Evolutionary conservation across 1,140 invertebrate species (phyloP), one percentile per base, ranked within the genome.

Genomic region (Bombus cullumanus): DNA sequence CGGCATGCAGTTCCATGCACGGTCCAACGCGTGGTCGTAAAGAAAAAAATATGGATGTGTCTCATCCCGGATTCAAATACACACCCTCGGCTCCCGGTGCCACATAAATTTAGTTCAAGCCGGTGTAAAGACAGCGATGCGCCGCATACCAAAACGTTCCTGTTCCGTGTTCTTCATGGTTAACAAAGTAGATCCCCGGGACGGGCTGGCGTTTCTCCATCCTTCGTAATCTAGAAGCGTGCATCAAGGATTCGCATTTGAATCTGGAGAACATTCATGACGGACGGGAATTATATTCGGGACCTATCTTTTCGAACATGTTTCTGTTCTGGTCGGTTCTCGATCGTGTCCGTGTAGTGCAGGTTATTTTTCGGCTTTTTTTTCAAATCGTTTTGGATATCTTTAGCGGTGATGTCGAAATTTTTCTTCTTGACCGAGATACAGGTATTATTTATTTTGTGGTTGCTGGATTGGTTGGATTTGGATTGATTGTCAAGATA

Each of bases 101-200:
- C 88, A 92, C 91, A 94, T 94, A 94, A 94, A 94, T 94, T 92
- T 87, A 87, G 87, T 92, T 93, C 88, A 87, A 90, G 91, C 90
- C 92, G 86, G 89, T 91, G 92, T 90, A 92, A 93, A 91, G 90
- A 88, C 89, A 93, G 88, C 90, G 87, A 91, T 85, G 89, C 81
- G 85, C 89, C 89, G 94, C 92, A 94, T 94, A 93, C 94, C 89
- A 93, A 94, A 87, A 81, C 85, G 87, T 86, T 80, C 73, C 80
- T 85, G 89, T 91, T 92, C 92, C 90, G 87, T 86, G 86, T 90
- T 92, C 92, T 91, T 92, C 85, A 83, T 93, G 92, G 91, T 92
- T 94, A 94, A 94, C 93, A 94, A 94, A 94, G 92, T 94, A 92
- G 92, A 90, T 85, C 69, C 71, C 31, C 79, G 37, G 79, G 80